These are phyloP conservation scores for Eleginops maclovinus DNA, from an alignment of 2,113 vertebrate species.

Conservation along the genomic window DNA sequence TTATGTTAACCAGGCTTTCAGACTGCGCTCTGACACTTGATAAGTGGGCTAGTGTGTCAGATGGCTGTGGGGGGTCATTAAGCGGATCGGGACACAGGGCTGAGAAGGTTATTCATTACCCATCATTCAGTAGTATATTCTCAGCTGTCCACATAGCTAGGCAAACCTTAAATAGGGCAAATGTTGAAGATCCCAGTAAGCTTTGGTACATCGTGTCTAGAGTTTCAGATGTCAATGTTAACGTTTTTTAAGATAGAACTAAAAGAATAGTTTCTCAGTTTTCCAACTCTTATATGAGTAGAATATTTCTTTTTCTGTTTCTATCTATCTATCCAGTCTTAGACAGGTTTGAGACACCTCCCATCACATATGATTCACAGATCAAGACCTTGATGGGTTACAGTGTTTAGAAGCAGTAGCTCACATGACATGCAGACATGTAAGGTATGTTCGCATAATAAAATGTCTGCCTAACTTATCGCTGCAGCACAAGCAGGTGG, in stretches of 20 bases:
- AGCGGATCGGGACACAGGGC: conserved; percentile 5
- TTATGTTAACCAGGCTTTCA: neutral
- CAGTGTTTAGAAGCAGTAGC: neutral
- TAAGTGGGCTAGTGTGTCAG: conserved; percentile 33
- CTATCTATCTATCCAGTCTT: too few species aligned
- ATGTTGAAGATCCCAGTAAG: conserved; percentile 7
- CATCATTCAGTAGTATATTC: conserved; percentile 1
- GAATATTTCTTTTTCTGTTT: neutral
- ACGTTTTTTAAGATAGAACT: neutral
- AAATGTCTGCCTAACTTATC: neutral
- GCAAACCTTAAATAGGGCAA: neutral
- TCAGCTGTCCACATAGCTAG: neutral
- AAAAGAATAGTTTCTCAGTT: neutral
- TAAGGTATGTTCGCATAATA: neutral
- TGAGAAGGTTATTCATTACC: conserved; percentile 20
- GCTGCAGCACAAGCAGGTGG: too few species aligned
- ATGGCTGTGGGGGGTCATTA: neutral
- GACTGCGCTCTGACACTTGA: neutral
- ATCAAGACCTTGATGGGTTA: neutral
- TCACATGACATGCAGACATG: neutral
- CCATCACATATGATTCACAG: too few species aligned
- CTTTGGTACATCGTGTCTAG: neutral
- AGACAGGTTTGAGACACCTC: too few species aligned
- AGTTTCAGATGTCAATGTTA: neutral
- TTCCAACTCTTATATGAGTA: neutral